Evolutionary conservation across 2,113 vertebrate species (phyloP).

Genomic region (Pyrgilauda ruficollis): DNA sequence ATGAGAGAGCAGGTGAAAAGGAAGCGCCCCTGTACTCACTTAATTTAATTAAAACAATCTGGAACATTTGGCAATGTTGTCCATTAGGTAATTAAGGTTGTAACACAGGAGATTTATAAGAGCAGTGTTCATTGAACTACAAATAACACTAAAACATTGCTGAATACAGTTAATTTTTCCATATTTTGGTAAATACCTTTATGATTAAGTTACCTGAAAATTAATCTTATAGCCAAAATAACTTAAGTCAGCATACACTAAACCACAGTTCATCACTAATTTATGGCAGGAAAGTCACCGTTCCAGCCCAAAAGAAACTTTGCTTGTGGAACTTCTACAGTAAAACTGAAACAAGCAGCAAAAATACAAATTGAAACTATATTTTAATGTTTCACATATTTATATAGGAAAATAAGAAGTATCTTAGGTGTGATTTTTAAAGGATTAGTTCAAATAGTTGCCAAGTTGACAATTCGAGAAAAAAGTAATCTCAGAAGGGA

Average conservation of each 20-base stretch:
- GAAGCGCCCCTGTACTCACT: not conserved
- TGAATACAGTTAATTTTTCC: not conserved
- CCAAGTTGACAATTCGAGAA: not conserved
- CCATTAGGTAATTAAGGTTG: not conserved
- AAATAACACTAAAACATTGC: not conserved
- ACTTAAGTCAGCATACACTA: not conserved
- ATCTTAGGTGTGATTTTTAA: not conserved
- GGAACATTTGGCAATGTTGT: not conserved
- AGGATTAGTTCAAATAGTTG: not conserved
- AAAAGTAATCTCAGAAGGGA: not conserved
- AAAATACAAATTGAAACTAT: not conserved
- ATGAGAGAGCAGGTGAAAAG: not conserved
- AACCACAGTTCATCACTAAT: not conserved
- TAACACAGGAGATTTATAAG: not conserved
- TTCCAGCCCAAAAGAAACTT: not conserved
- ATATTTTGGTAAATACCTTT: not conserved
- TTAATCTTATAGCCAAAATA: not conserved
- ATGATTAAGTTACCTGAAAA: not conserved
- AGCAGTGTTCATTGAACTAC: not conserved
- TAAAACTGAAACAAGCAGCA: not conserved
- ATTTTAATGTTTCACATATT: not conserved
- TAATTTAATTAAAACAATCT: constrained; percentile 29
- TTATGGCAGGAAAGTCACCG: not conserved
- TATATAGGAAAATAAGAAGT: not conserved
- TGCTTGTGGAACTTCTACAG: not conserved